Percentiles rank a stretch among this genome's conserved stretches.
phyloP scores from a whole-genome alignment of 2,113 vertebrate species.

The Siniperca chuatsi region DNA sequence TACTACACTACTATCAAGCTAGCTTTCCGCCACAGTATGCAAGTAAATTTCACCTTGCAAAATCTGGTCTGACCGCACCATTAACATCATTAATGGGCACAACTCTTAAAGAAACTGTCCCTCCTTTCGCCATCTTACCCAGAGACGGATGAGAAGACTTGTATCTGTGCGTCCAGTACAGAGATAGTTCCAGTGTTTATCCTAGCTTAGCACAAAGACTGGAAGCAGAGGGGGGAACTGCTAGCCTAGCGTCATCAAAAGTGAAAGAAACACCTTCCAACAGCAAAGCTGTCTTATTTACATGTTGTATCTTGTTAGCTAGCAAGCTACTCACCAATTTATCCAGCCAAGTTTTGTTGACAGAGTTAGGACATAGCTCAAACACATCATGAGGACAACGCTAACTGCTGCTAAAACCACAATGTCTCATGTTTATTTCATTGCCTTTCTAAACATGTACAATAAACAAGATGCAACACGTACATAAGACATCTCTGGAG shows the following conservation, averaged over 20 bases:
- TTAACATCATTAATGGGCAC: not conserved
- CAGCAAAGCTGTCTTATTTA: not conserved
- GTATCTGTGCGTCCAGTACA: not conserved
- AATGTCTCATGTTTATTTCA: not conserved
- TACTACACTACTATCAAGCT: too few species aligned
- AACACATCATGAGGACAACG: not conserved
- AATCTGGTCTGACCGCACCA: not conserved
- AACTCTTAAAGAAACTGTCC: not conserved
- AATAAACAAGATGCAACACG: not conserved
- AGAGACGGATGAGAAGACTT: not conserved
- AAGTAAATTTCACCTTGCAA: not conserved
- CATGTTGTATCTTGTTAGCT: not conserved
- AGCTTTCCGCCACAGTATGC: not conserved
- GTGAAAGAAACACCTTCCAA: not conserved
- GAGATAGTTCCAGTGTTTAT: not conserved
- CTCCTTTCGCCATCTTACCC: not conserved
- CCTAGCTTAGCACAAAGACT: conserved; percentile 28
- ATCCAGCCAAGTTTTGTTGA: not conserved
- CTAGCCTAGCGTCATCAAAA: not conserved
- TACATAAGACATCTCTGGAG: not conserved
- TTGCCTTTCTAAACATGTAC: not conserved
- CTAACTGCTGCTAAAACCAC: conserved; percentile 28
- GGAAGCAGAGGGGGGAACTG: conserved; percentile 15
- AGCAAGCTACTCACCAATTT: not conserved
- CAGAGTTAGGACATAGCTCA: not conserved